Evolutionary conservation across 2,888 invertebrate genomes (phyloP).

Genomic region (Hesperia comma): DNA sequence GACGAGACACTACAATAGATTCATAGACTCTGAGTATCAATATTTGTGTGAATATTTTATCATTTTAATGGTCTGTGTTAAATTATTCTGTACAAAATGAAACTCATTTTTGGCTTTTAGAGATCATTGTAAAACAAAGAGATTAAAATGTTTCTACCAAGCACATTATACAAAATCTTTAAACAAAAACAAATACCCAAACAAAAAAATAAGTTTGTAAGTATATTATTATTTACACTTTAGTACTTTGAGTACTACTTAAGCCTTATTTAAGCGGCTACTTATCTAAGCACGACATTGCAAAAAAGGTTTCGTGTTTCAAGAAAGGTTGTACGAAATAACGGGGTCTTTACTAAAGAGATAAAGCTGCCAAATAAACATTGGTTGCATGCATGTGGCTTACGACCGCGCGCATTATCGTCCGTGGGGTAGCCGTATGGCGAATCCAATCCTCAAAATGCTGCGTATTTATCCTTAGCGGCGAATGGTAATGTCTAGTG

Average conservation of each 20-base stretch:
- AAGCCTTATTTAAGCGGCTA: slow-evolving; percentile 22
- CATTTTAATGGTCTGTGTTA: no score
- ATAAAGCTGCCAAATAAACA: slow-evolving; percentile 41
- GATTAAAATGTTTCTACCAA: no score
- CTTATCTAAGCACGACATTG: slow-evolving; percentile 33
- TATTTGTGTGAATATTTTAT: no score
- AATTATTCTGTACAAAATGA: no score
- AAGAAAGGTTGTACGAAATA: slow-evolving; percentile 37
- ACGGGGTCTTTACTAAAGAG: slow-evolving; percentile 35
- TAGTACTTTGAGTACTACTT: slow-evolving; percentile 17
- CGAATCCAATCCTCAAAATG: slow-evolving; percentile 42
- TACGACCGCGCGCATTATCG: slow-evolving; percentile 42
- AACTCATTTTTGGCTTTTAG: no score
- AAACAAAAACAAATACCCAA: slow-evolving; percentile 1
- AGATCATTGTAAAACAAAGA: no score
- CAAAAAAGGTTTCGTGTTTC: slow-evolving; percentile 36
- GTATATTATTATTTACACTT: slow-evolving; percentile 10
- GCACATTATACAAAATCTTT: neutral
- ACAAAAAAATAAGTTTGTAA: slow-evolving; percentile 11
- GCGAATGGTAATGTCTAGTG: slow-evolving; percentile 56
- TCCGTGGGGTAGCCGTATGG: slow-evolving; percentile 34
- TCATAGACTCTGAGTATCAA: no score
- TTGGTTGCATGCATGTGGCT: slow-evolving; percentile 40
- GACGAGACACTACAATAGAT: no score
- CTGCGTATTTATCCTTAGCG: slow-evolving; percentile 54